phyloP scores from a whole-genome alignment of 2,113 vertebrate genomes.

The Limnothrissa miodon region DNA sequence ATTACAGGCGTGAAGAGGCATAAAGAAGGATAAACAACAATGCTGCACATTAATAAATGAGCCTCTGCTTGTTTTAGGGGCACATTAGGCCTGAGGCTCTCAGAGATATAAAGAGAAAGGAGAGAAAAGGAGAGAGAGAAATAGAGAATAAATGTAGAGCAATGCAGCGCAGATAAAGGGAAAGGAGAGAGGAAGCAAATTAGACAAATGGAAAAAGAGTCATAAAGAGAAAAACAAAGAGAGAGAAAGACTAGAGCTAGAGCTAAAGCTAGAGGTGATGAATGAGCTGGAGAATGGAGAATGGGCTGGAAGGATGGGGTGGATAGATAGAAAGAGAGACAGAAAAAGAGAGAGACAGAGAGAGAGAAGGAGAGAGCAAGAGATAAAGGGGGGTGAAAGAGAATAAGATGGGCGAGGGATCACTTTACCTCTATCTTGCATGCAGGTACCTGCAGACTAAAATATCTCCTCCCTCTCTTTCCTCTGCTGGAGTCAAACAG shows the following conservation, averaged over 20 bases:
- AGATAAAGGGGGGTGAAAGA: background rate
- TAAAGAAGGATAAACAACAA: constrained; percentile 10
- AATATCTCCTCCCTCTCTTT: background rate
- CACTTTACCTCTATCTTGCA: background rate
- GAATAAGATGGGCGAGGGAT: no score
- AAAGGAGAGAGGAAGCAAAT: background rate
- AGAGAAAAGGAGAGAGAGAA: background rate
- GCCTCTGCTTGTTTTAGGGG: background rate
- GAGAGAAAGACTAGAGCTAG: no score
- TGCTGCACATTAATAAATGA: background rate
- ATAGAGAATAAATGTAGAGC: background rate
- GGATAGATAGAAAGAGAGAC: no score
- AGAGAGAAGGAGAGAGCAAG: background rate
- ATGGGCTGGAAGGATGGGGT: no score
- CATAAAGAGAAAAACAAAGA: background rate
- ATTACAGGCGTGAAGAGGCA: background rate
- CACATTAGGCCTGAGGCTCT: background rate
- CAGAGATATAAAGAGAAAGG: background rate
- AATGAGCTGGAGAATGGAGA: no score
- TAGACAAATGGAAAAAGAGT: background rate
- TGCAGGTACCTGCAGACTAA: background rate
- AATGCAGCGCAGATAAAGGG: background rate
- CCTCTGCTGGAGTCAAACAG: background rate
- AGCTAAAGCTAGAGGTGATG: background rate
- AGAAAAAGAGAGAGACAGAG: background rate